Conservation (phyloP, 1,140 invertebrate genomes). For the Leptinotarsa texana region DNA sequence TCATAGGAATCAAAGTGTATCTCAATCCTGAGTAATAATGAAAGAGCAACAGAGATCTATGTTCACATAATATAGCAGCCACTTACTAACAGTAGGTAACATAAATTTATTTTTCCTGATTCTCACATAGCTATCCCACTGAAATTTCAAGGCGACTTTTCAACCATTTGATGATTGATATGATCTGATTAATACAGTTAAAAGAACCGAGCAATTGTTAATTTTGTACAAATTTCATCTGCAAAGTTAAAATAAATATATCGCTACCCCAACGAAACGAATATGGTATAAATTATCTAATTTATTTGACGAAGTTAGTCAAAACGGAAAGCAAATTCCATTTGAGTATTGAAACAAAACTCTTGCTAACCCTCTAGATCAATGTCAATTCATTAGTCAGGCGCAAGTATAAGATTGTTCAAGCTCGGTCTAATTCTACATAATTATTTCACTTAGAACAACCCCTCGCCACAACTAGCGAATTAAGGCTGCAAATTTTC, state of each 20-base stretch:
- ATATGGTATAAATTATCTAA: slow-evolving; percentile 16
- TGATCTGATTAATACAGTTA: no score
- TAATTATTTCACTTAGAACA: slow-evolving; percentile 53
- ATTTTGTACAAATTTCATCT: background rate
- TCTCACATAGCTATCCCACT: no score
- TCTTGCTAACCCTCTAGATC: slow-evolving; percentile 49
- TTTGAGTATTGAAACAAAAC: slow-evolving; percentile 52
- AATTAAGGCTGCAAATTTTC: slow-evolving; percentile 55
- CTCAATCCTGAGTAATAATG: no score
- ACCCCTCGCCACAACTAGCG: slow-evolving; percentile 47
- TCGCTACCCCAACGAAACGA: slow-evolving; percentile 1
- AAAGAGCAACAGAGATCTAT: no score
- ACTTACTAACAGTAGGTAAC: no score
- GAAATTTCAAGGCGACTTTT: no score
- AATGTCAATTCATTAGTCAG: slow-evolving; percentile 55
- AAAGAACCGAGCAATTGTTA: background rate
- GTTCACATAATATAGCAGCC: no score
- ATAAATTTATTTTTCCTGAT: no score
- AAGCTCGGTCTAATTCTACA: slow-evolving; percentile 51
- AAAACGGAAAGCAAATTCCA: slow-evolving; percentile 40
- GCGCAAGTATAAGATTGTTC: slow-evolving; percentile 42
- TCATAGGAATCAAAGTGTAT: no score
- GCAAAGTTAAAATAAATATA: background rate
- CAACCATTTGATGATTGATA: no score
- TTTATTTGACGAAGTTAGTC: slow-evolving; percentile 19